phyloP scores from a whole-genome alignment of 2,888 invertebrate genomes.

The Trichopria drosophilae region DNA sequence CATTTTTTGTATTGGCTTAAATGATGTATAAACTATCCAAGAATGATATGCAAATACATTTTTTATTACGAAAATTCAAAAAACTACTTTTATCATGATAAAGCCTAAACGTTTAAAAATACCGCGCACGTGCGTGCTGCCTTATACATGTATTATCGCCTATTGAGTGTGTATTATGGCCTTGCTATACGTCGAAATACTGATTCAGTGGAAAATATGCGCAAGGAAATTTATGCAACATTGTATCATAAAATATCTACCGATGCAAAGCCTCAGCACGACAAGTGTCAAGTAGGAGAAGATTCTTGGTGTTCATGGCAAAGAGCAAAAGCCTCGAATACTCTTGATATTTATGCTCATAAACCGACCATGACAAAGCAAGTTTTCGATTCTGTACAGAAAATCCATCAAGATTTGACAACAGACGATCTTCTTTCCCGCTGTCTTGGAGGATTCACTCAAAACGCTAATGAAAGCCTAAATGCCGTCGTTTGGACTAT shows the following conservation, averaged over 20 bases:
- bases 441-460: slow-evolving; percentile 26
- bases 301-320: slow-evolving; percentile 37
- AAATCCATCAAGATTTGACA: slow-evolving; percentile 25
- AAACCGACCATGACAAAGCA: slow-evolving; percentile 12
- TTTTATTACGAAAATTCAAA: slow-evolving; percentile 24
- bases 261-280: slow-evolving; percentile 31
- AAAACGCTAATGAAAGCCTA: slow-evolving; percentile 31
- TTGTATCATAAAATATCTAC: slow-evolving; percentile 32
- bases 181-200: slow-evolving; percentile 27
- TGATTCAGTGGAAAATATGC: slow-evolving; percentile 33
- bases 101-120: no score
- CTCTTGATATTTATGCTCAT: slow-evolving; percentile 15
- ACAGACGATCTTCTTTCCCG: slow-evolving; percentile 26
- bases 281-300: slow-evolving; percentile 30
- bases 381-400: slow-evolving; percentile 19
- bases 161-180: slow-evolving; percentile 25
- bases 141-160: slow-evolving; percentile 28
- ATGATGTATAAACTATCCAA: no score
- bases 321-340: slow-evolving; percentile 18
- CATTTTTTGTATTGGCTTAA: no score
- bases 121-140: no score
- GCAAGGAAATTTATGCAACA: slow-evolving; percentile 32
- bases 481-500: slow-evolving; percentile 26
- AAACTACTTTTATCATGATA: slow-evolving; percentile 14
- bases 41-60: no score